Base-by-base conservation (phyloP, 2,888 invertebrate species). In the Congeria kusceri region DNA sequence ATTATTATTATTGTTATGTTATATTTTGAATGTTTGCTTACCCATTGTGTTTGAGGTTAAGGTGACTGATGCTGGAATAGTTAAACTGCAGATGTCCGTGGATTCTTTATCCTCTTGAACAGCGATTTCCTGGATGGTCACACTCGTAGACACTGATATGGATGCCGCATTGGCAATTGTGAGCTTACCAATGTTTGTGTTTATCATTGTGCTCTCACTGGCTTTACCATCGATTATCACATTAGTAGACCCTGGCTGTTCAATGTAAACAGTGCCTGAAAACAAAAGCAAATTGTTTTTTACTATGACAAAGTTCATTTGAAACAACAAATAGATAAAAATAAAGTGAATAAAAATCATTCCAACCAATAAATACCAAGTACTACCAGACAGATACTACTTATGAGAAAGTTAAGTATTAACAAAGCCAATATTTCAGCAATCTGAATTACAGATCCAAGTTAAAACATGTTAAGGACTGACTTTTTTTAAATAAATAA, bases 201-300 rank as follows among this genome's bases (percentile, higher is more conserved):
- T 56, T 11, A 73, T 58, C 23, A 71, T 64, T 20, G 65, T 74
- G 3, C 56, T 64, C 46, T 72, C 71, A 25, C 68, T 62, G 47
- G 74, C 61, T 3, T 27, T 56, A n/a, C 72, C 69, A 68, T 58
- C 70, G 5, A 77, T 64, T 13, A 67, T 63, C 15, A 66, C 46
- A 49, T 73, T 64, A 13, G 62, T 68, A 2, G 57, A 66, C 20
- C 73, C 66, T 46, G 75, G 79, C 4, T 65, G 64, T 27, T 77
- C 63, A 13, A 87, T 63, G 64, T 78, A 85, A 3, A 85, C 63
- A n/a, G 85, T 88, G 11, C 87, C 87, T 87, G 66, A 27, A 78
- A 47, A 32, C 57, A 49, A 64, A 56, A 29, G 56, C 56, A 56
- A 56, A 18, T 25, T 46, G 46, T 46, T 46, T 46, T 15, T 46